These are phyloP conservation scores for Paramisgurnus dabryanus DNA, from an alignment of 2,113 vertebrate species.

Conservation along the genomic window DNA sequence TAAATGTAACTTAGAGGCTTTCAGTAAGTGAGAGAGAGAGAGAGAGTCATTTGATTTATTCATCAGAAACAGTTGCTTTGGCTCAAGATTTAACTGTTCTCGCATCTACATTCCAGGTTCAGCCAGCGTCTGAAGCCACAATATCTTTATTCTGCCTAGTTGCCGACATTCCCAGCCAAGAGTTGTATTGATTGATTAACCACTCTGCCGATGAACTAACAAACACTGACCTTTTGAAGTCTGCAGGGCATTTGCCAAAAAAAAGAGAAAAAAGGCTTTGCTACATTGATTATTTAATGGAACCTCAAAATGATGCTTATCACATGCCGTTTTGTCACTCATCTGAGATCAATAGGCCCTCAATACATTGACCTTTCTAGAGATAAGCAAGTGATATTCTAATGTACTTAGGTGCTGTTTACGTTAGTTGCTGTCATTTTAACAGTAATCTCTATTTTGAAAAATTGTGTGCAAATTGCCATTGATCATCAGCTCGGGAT, in stretches of 20 bases:
- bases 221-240: slow-evolving; percentile 92
- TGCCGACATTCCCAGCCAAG: slow-evolving; percentile 63
- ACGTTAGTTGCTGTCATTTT: slow-evolving; percentile 30
- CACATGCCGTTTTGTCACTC: slow-evolving; percentile 92
- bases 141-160: slow-evolving; percentile 16
- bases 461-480: slow-evolving; percentile 40
- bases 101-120: not conserved
- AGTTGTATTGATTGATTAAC: slow-evolving; percentile 95
- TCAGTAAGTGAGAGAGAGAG: slow-evolving; percentile 36
- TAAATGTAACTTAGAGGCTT: slow-evolving; percentile 33
- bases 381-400: slow-evolving; percentile 55
- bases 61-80: slow-evolving; percentile 22
- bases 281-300: slow-evolving; percentile 95
- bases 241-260: slow-evolving; percentile 79
- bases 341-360: slow-evolving; percentile 80
- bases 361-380: slow-evolving; percentile 85
- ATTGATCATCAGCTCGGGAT: slow-evolving; percentile 28
- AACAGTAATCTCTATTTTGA: slow-evolving; percentile 22
- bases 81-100: slow-evolving; percentile 28
- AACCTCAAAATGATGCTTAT: slow-evolving; percentile 88
- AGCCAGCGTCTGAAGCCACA: not conserved
- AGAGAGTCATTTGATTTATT: slow-evolving; percentile 40
- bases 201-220: slow-evolving; percentile 96
- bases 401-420: slow-evolving; percentile 27
- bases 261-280: slow-evolving; percentile 78